These are phyloP conservation scores for Pseudolaguvia tuberculata DNA, from an alignment of 2,113 vertebrate genomes.

Conservation along the genomic window DNA sequence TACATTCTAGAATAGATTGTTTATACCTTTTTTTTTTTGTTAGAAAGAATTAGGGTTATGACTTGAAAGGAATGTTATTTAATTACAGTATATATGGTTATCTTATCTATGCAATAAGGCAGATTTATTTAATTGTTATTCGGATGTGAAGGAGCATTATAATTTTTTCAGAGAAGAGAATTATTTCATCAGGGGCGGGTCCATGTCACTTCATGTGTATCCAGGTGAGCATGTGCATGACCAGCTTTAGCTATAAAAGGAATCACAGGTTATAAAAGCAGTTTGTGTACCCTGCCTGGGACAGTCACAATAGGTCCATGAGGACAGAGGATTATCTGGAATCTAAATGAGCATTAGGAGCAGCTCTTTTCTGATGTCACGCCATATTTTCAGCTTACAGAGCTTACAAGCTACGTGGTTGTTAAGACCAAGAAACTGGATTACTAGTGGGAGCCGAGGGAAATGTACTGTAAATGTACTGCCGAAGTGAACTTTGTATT, in stretches of 20 bases:
- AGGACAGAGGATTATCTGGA: conserved; percentile 36
- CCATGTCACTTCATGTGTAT: too few species aligned
- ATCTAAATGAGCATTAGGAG: conserved; percentile 40
- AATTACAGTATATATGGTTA: too few species aligned
- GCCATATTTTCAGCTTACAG: background rate
- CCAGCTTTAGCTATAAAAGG: conserved; percentile 35
- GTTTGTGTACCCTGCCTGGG: background rate
- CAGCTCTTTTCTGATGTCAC: background rate
- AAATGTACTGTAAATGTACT: background rate
- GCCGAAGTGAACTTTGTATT: background rate
- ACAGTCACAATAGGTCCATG: background rate
- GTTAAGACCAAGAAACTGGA: background rate
- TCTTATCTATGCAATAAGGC: too few species aligned
- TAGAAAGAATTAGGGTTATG: too few species aligned
- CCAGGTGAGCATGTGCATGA: conserved; percentile 35
- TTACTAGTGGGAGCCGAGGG: background rate
- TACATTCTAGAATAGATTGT: background rate
- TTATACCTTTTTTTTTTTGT: too few species aligned
- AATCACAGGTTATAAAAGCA: conserved; percentile 2
- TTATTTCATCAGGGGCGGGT: conserved; percentile 33
- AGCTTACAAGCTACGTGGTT: background rate
- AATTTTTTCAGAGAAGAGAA: conserved; percentile 17
- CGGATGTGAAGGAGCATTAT: background rate
- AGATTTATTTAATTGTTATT: background rate
- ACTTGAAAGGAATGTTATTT: too few species aligned